Evolutionary conservation across 2,797 vertebrate genomes (phyloP).

Genomic region (Brotula barbata): DNA sequence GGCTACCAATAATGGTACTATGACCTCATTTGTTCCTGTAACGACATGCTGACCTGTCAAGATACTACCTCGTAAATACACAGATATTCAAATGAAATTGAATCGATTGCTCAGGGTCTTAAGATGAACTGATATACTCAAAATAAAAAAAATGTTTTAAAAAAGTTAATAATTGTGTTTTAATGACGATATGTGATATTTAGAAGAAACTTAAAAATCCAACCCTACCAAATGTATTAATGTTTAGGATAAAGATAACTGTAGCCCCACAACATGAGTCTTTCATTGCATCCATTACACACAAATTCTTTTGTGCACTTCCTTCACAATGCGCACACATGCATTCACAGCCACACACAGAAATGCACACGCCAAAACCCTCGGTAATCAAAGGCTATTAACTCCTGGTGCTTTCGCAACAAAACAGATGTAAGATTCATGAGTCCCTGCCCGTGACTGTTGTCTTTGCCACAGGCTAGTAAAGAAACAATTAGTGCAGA

Average conservation of each 20-base stretch:
- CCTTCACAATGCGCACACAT: constrained; percentile 15
- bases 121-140: too few species aligned
- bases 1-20: too few species aligned
- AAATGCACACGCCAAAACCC: constrained; percentile 39
- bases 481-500: constrained; percentile 84
- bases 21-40: too few species aligned
- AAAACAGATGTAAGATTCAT: constrained; percentile 82
- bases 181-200: too few species aligned
- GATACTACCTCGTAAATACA: too few species aligned
- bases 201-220: constrained; percentile 1
- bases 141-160: too few species aligned
- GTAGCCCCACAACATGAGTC: constrained; percentile 2
- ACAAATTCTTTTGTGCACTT: background rate
- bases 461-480: constrained; percentile 81
- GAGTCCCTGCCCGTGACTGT: constrained; percentile 75
- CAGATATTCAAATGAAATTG: too few species aligned
- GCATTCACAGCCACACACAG: constrained; percentile 28
- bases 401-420: constrained; percentile 72
- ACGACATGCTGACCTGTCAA: too few species aligned
- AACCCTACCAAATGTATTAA: constrained; percentile 11
- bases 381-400: constrained; percentile 79
- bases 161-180: too few species aligned
- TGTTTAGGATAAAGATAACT: constrained; percentile 12
- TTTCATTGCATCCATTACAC: constrained; percentile 16
- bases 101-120: too few species aligned